phyloP scores from a whole-genome alignment of 92 coral and sea anemone genomes.

The Parazoanthus swiftii region DNA sequence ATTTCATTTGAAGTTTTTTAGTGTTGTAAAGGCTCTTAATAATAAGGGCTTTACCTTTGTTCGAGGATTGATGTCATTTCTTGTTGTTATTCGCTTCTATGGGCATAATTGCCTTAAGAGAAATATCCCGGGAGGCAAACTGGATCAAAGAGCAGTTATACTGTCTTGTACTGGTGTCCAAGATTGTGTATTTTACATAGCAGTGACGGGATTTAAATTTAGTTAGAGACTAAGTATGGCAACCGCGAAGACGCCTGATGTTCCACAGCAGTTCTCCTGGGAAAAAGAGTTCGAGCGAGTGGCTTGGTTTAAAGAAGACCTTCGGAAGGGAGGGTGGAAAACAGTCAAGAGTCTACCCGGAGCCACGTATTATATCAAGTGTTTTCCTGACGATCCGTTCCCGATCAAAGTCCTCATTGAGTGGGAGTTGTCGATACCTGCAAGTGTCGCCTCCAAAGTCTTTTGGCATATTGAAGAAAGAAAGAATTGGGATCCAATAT shows the following conservation, averaged over 20 bases:
- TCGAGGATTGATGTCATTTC: too few relatives aligned
- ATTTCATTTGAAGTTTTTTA: too few relatives aligned
- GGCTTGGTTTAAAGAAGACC: neutral
- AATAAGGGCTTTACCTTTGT: too few relatives aligned
- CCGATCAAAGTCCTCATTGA: neutral
- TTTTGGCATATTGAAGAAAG: neutral
- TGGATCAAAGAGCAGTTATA: too few relatives aligned
- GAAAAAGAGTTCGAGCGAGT: conserved; percentile 5
- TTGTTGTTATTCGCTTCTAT: too few relatives aligned
- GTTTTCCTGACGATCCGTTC: too few relatives aligned
- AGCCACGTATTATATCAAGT: neutral
- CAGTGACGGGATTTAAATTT: neutral
- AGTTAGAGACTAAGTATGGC: neutral
- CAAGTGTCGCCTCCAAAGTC: neutral
- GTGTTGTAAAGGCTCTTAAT: too few relatives aligned
- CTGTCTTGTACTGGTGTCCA: too few relatives aligned
- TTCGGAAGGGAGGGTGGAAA: neutral
- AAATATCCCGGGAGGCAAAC: too few relatives aligned
- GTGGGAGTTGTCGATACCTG: neutral
- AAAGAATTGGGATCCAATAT: neutral
- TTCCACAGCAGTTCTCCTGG: conserved; percentile 2
- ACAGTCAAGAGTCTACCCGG: neutral
- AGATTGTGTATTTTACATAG: too few relatives aligned
- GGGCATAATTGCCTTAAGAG: too few relatives aligned
- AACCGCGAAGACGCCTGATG: neutral